Evolutionary conservation across 2,888 invertebrate genomes (phyloP), one percentile per base, ranked within the genome.

Genomic region (Tachystola acroxantha): DNA sequence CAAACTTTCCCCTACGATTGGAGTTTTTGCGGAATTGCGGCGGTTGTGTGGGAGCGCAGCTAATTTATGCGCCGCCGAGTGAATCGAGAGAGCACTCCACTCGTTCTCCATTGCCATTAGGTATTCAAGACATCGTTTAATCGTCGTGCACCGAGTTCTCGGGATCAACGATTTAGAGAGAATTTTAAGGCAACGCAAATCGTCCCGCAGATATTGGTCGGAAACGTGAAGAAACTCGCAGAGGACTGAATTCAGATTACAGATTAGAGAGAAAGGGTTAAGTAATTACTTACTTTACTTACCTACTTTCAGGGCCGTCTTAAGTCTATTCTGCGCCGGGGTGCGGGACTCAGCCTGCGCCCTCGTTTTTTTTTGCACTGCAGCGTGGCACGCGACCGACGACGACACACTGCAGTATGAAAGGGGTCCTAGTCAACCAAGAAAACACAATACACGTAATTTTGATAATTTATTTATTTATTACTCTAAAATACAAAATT

Each of bases 1-100:
- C 77, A 69, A 85, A 86, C 82, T 86, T 86, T 84, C 77, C 29
- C 75, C 72, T 71, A 73, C 82, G 69, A 84, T 82, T 79, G 75
- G 80, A 84, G 75, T 85, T 86, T 86, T 86, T 86, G 82, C 61
- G 74, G 73, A 73, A 74, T 67, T 72, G 74, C 69, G 68, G 75
- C 56, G 64, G 69, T 64, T 57, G 68, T 70, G 67, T 69, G 70
- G 64, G 57, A 57, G 54, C 60, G 51, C 65, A 64, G 67, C 70
- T 85, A 85, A 85, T 84, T 85, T 86, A 85, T 84, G 76, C 77
- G 70, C 61, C 53, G 52, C 61, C 59, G 63, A 78, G 37, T 37
- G 43, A 28, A 34, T 34, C 16, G 34, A 63, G 53, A 63, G 64
- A 71, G 61, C 61, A 65, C 64, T 71, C 66, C 59, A 60, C 63